phyloP scores from a whole-genome alignment of 1,140 invertebrate species.

The Wiebesia pumilae region DNA sequence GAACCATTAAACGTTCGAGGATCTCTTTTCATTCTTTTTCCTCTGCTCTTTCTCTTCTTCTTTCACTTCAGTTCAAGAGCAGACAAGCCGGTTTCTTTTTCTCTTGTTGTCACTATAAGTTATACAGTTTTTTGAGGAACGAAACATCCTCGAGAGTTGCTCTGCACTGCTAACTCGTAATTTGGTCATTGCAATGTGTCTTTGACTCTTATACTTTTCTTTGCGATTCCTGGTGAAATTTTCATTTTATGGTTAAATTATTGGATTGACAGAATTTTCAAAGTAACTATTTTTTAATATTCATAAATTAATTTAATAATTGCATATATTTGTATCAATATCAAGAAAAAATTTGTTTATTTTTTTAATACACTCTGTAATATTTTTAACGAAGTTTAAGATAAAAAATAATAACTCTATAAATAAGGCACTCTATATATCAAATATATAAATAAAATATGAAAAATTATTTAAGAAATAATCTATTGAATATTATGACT shows the following conservation, averaged over 20 bases:
- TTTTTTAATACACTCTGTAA: no score
- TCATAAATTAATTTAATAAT: neutral
- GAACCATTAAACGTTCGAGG: constrained; percentile 58
- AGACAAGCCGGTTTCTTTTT: neutral
- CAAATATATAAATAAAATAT: no score
- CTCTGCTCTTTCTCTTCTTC: neutral
- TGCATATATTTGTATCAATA: no score
- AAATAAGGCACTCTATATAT: no score
- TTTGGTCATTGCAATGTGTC: neutral
- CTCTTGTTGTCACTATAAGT: neutral
- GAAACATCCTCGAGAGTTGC: neutral
- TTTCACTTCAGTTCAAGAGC: neutral
- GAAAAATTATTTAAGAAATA: no score
- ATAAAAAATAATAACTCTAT: no score
- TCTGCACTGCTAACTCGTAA: neutral
- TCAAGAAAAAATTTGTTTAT: no score
- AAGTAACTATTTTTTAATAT: neutral
- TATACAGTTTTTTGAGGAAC: neutral
- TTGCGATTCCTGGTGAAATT: neutral
- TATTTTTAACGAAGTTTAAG: no score
- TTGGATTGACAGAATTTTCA: neutral
- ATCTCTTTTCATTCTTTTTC: constrained; percentile 51
- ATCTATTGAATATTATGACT: no score
- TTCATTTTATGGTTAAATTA: neutral
- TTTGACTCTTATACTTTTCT: neutral